These are phyloP conservation scores for Apomyelois bistriatella DNA, from an alignment of 2,888 invertebrate species.

Conservation along the genomic window DNA sequence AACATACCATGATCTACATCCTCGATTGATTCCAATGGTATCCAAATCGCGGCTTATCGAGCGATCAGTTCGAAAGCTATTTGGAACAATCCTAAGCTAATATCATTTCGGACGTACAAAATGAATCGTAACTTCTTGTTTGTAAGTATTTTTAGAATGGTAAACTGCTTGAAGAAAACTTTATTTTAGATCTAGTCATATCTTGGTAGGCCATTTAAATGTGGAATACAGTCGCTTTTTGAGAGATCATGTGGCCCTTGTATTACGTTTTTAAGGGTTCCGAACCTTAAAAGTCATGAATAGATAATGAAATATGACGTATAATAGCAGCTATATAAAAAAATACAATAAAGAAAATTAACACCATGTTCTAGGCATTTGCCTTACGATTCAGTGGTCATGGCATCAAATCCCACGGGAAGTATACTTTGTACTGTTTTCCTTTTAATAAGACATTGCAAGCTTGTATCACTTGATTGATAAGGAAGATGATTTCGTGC, in stretches of 20 bases:
- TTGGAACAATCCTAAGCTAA: constrained; percentile 23
- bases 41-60: constrained; percentile 37
- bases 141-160: constrained; percentile 28
- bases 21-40: constrained; percentile 43
- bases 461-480: too few species aligned
- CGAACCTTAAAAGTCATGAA: not conserved
- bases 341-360: too few species aligned
- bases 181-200: not conserved
- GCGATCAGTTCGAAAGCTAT: constrained; percentile 32
- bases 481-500: too few species aligned
- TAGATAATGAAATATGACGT: too few species aligned
- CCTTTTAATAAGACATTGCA: too few species aligned
- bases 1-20: constrained; percentile 27
- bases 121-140: constrained; percentile 27
- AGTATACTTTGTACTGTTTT: too few species aligned
- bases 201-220: constrained; percentile 4
- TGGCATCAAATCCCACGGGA: too few species aligned
- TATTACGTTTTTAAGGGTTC: not conserved
- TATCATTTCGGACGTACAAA: constrained; percentile 16
- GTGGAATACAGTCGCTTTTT: not conserved
- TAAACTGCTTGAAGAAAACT: constrained; percentile 3
- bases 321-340: too few species aligned
- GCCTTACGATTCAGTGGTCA: too few species aligned
- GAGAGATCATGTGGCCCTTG: not conserved
- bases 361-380: too few species aligned